Evolutionary conservation across 2,797 vertebrate species (phyloP), one percentile per base, ranked within the genome.

Genomic region (Basileuterus tristriatus): DNA sequence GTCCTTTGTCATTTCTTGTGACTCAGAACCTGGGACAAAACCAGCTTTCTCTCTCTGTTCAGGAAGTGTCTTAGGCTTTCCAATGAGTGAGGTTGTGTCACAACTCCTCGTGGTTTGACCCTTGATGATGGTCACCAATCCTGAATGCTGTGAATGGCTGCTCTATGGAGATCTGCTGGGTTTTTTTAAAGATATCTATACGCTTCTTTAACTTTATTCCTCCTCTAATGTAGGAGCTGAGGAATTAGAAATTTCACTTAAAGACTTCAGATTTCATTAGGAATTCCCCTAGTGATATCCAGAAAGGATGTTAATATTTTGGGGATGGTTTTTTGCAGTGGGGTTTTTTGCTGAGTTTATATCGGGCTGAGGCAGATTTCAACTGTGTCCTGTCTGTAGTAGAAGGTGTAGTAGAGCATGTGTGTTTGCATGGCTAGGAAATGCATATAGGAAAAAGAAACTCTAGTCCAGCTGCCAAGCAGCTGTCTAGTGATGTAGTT

Each of bases 261-360:
- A 67, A 67, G 23, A 56, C 43, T 67, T 47, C 4, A 43, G 36
- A 47, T 69, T 60, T 72, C 18, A 14, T 68, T 75, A 87, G 49
- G 15, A 91, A 59, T 75, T 91, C 16, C 16, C 9, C 11, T 32
- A 20, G 21, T 59, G 14, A 91, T 80, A 84, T 65, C 43, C 47
- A 32, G 53, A 46, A 74, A 65, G 10, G 12, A 46, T 53, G 21
- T 49, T 72, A 30, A 26, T 75, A 21, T 2, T 89, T 27, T 32
- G 15, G 7, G 6, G 6, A 2, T 4, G 2, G 1, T 3, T 12
- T 47, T 71, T 37, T 68, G 41, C 24, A 65, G 8, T 50, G 27
- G 15, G 65, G 63, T 4, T 58, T n/a, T 41, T 47, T 86, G 29
- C 39, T 65, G 44, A 81, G 10, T 79, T 87, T 79, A 1, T 62